Conservation (phyloP, 2,113 vertebrate genomes). For the Microtus ochrogaster region DNA sequence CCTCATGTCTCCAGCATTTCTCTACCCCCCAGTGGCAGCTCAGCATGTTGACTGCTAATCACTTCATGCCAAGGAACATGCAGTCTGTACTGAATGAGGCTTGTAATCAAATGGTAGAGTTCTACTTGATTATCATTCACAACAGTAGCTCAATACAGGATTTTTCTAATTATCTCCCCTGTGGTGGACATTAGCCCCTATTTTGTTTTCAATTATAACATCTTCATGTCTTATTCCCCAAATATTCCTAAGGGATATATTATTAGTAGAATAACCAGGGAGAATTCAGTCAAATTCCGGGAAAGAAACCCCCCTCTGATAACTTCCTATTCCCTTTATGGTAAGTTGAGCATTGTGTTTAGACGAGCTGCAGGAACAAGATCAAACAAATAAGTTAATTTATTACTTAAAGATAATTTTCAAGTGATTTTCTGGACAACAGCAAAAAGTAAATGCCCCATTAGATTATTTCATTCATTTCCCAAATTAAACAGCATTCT, state of each 20-base stretch:
- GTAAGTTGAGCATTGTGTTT: neutral
- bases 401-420: slow-evolving; percentile 43
- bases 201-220: slow-evolving; percentile 74
- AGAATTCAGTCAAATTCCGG: slow-evolving; percentile 25
- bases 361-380: neutral
- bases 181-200: slow-evolving; percentile 72
- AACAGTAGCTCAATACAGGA: slow-evolving; percentile 60
- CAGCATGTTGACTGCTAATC: slow-evolving; percentile 66
- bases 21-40: neutral
- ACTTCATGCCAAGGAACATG: slow-evolving; percentile 51
- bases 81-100: slow-evolving; percentile 66
- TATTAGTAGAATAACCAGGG: slow-evolving; percentile 30
- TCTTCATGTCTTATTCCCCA: slow-evolving; percentile 62
- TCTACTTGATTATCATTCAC: slow-evolving; percentile 74
- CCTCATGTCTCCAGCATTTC: neutral
- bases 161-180: slow-evolving; percentile 79
- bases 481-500: neutral
- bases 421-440: neutral
- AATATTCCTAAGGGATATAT: slow-evolving; percentile 59
- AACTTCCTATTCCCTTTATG: neutral
- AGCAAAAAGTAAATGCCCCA: slow-evolving; percentile 9
- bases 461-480: neutral
- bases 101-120: slow-evolving; percentile 70
- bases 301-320: neutral
- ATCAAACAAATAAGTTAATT: neutral